Percentiles rank a stretch among this genome's conserved stretches.
Conservation (phyloP, 2,888 invertebrate genomes). For the Scaptomyza parva region DNA sequence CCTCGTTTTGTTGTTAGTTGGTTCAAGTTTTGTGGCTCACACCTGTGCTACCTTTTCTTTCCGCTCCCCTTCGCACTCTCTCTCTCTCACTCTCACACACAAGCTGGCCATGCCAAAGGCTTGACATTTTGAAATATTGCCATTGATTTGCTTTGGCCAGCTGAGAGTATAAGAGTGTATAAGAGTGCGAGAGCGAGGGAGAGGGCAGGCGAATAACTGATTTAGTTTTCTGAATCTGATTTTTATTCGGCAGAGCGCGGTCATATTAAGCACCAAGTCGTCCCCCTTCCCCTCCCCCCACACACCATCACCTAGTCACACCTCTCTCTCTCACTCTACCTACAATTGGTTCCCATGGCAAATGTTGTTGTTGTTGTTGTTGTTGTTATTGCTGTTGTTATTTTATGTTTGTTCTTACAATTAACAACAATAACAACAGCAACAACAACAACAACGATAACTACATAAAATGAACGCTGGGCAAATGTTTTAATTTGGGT, state of each 20-base stretch:
- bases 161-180: no score
- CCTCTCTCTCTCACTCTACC: no score
- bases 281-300: not conserved
- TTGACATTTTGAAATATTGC: conserved; percentile 81
- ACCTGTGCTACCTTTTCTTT: conserved; percentile 64
- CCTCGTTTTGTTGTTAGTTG: conserved; percentile 25
- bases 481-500: conserved; percentile 71
- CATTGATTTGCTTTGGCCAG: conserved; percentile 69
- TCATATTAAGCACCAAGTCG: conserved; percentile 42
- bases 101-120: conserved; percentile 27
- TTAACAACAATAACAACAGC: conserved; percentile 67
- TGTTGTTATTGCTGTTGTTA: conserved; percentile 14
- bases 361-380: conserved; percentile 46
- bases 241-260: conserved; percentile 35
- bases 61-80: not conserved
- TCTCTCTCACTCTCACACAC: not conserved
- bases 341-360: conserved; percentile 65
- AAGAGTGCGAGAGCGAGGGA: not conserved
- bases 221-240: conserved; percentile 64
- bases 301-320: no score
- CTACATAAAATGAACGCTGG: no score
- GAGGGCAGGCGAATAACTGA: conserved; percentile 39
- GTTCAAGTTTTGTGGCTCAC: conserved; percentile 72
- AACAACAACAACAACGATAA: no score
- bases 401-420: conserved; percentile 61